Evolutionary conservation across 2,888 invertebrate species (phyloP).

Genomic region (Colletes collaris): DNA sequence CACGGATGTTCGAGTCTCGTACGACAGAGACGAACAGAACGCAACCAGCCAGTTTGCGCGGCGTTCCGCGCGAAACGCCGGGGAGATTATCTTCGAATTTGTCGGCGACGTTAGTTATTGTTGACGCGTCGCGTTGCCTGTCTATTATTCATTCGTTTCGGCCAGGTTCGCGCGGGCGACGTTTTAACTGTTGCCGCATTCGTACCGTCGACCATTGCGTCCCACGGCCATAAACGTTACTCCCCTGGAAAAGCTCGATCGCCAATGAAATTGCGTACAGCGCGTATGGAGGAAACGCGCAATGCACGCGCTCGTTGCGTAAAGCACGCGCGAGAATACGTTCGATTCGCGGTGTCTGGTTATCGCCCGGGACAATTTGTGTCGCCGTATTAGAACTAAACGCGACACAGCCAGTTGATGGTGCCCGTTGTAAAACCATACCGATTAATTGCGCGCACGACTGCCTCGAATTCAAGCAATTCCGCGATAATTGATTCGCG

Average conservation of each 20-base stretch:
- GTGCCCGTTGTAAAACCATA: conserved; percentile 50
- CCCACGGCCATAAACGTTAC: conserved; percentile 50
- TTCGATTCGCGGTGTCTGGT: conserved; percentile 35
- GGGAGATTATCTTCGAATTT: conserved; percentile 72
- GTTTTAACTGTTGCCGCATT: conserved; percentile 45
- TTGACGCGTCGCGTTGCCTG: conserved; percentile 56
- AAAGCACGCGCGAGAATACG: conserved; percentile 31
- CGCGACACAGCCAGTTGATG: conserved; percentile 49
- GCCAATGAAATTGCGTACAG: conserved; percentile 39
- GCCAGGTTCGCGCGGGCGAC: conserved; percentile 30
- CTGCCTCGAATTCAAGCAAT: conserved; percentile 48
- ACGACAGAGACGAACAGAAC: too few relatives aligned
- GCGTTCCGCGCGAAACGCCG: conserved; percentile 43
- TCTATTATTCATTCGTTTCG: conserved; percentile 69
- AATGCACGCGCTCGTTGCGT: conserved; percentile 29
- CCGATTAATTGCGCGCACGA: conserved; percentile 59
- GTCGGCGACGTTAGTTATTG: conserved; percentile 68
- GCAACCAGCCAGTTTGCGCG: too few relatives aligned
- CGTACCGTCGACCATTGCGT: conserved; percentile 40
- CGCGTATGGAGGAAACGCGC: conserved; percentile 44
- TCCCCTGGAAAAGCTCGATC: conserved; percentile 37
- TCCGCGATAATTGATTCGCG: conserved; percentile 25
- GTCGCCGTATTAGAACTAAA: conserved; percentile 50
- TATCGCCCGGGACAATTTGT: conserved; percentile 55
- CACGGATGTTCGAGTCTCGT: too few relatives aligned